Conservation (phyloP, 2,888 invertebrate genomes). For the Rapana venosa region DNA sequence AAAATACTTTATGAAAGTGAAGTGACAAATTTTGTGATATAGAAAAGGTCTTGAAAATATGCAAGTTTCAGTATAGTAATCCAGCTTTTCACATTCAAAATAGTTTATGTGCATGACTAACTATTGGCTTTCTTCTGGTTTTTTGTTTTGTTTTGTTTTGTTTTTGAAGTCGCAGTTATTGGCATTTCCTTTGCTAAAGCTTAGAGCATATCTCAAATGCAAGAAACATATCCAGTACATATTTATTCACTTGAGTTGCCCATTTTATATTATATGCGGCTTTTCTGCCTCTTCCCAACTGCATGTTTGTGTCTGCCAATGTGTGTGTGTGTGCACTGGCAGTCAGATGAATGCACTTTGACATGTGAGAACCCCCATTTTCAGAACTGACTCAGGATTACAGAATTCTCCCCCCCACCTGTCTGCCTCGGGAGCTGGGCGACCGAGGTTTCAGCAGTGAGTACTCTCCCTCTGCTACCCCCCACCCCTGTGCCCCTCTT, state of each 20-base stretch:
- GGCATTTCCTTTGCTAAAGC: not conserved
- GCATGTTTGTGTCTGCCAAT: not conserved
- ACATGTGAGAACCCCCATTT: conserved; percentile 42
- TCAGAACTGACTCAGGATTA: conserved; percentile 45
- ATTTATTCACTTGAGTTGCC: no score
- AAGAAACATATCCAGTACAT: no score
- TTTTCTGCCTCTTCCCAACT: no score
- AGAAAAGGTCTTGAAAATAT: no score
- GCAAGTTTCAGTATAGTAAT: no score
- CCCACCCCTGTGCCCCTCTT: not conserved
- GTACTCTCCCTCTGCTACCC: conserved; percentile 17
- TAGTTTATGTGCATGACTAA: not conserved
- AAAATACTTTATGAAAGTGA: no score
- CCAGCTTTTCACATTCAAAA: no score
- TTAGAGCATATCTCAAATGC: no score
- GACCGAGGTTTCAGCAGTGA: conserved; percentile 42
- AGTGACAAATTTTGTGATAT: no score
- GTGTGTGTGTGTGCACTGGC: not conserved
- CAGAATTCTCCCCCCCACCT: conserved; percentile 45
- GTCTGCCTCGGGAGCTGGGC: conserved; percentile 39
- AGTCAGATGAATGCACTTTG: conserved; percentile 22
- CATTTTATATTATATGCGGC: no score
- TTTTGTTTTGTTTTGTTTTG: not conserved
- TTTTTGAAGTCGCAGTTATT: not conserved
- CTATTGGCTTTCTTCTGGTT: not conserved